A percentile compares a stretch with the other conserved stretches of the same genome.
phyloP scores from a whole-genome alignment of 2,797 vertebrate genomes.

The Aldrovandia affinis region DNA sequence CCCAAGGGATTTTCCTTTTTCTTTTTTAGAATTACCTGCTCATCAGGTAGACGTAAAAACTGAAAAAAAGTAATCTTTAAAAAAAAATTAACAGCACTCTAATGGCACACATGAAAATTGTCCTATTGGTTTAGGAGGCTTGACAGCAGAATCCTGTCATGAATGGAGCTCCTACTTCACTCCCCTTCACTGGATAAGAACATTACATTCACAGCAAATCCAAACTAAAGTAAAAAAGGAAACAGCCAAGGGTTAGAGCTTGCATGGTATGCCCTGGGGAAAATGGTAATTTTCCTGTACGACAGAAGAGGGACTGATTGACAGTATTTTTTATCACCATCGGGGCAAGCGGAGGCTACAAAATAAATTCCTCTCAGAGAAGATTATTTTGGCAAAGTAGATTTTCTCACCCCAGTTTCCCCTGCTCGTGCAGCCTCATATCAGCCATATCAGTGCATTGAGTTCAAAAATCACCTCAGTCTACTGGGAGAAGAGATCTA shows the following conservation, averaged over 20 bases:
- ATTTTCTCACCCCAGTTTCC: background rate
- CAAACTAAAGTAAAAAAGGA: constrained; percentile 7
- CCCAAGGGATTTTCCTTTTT: background rate
- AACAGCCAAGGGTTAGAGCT: background rate
- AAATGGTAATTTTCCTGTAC: constrained; percentile 9
- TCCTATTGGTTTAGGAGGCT: background rate
- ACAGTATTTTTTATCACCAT: constrained; percentile 18
- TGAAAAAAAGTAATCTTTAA: background rate
- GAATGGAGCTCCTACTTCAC: background rate
- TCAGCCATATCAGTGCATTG: background rate
- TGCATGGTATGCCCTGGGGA: constrained; percentile 3
- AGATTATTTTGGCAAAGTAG: constrained; percentile 2
- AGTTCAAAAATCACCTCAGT: background rate
- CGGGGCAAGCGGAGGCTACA: background rate
- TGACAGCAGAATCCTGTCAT: constrained; percentile 14
- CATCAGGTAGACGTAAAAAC: background rate
- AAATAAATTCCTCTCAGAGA: background rate
- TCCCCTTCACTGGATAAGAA: background rate
- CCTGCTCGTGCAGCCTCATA: background rate
- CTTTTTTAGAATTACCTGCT: background rate
- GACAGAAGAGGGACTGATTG: constrained; percentile 10
- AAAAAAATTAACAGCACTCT: constrained; percentile 3
- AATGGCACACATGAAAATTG: constrained; percentile 1
- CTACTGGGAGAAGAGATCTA: background rate
- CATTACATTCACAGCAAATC: constrained; percentile 16